Evolutionary conservation across 2,113 vertebrate genomes (phyloP), one percentile per base, ranked within the genome.

Genomic region (Heterocephalus glaber): DNA sequence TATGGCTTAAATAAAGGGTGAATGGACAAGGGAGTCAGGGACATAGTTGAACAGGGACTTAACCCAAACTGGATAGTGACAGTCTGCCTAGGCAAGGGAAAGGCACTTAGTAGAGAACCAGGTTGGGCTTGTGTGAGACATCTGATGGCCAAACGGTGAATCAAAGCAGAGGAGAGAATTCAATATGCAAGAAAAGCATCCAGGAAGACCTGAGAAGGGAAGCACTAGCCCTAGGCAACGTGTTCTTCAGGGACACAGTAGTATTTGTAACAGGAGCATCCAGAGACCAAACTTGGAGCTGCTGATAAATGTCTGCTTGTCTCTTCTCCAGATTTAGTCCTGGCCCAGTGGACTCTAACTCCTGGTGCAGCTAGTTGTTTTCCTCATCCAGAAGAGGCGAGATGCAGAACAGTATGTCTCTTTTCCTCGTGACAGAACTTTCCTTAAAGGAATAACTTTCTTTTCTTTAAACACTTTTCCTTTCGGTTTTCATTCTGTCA

Each of bases 1-100:
- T 3, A 1, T 0, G 0, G 16, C 38, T 38, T 2, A n/a, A 41
- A 35, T 3, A 14, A 49, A 16, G 4, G 33, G 7, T 56, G 1
- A 74, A 26, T 88, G 38, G 70, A n/a, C 20, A 38, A 14, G 2
- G 47, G 44, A 95, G 38, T 30, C 44, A 47, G 10, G 30, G 17
- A 0, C 30, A 24, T 7, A 65, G 28, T 0, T 28, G 28, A 5
- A 44, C 41, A 66, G 24, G 35, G 56, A n/a, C 19, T 26, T 76
- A 63, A 38, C 30, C 28, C 38, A 70, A 80, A 63, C 24, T 92
- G 58, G 47, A 33, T 63, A 87, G 13, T 33, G 24, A 44, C 35
- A 41, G 14, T 68, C 77, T 70, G 20, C 49, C 28, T 20, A n/a
- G 49, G 19, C 33, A 66, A 11, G 49, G 20, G 8, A 0, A 4